Conservation (phyloP, 1,140 invertebrate species). For the Steinernema feltiae region DNA sequence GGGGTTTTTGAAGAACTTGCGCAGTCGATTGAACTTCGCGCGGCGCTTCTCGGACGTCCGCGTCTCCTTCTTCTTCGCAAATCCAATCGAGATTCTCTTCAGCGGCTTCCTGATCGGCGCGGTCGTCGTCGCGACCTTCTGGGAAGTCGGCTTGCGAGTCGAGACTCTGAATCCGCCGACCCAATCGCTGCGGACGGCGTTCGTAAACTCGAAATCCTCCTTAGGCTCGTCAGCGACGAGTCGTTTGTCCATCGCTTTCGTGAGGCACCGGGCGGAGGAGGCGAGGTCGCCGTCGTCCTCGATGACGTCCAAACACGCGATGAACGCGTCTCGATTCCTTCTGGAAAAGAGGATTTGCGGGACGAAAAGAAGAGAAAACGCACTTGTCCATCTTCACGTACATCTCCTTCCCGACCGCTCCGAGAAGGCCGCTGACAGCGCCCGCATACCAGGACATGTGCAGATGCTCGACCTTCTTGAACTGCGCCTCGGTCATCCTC, state of each 20-base stretch:
- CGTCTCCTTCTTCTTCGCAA: not conserved
- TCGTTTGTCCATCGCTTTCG: slow-evolving; percentile 34
- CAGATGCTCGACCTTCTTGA: slow-evolving; percentile 25
- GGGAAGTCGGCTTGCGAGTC: not conserved
- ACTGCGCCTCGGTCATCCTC: not conserved
- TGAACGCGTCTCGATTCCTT: slow-evolving; percentile 29
- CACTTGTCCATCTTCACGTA: slow-evolving; percentile 38
- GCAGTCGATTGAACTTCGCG: not conserved
- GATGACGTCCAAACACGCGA: slow-evolving; percentile 33
- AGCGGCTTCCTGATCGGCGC: not conserved
- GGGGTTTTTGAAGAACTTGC: not conserved
- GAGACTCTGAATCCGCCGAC: not conserved
- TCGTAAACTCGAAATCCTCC: not conserved
- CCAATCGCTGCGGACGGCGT: not conserved
- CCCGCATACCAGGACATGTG: slow-evolving; percentile 36
- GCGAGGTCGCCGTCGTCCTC: slow-evolving; percentile 30
- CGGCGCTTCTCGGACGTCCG: not conserved
- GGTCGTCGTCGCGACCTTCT: not conserved
- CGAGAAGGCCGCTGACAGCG: slow-evolving; percentile 28
- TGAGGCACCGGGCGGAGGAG: slow-evolving; percentile 26
- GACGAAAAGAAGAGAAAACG: too few species aligned
- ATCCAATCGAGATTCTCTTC: not conserved
- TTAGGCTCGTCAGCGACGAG: slow-evolving; percentile 18
- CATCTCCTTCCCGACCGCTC: slow-evolving; percentile 34
- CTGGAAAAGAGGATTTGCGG: too few species aligned